Conservation (phyloP, 2,888 invertebrate genomes). For the Athalia rosae region DNA sequence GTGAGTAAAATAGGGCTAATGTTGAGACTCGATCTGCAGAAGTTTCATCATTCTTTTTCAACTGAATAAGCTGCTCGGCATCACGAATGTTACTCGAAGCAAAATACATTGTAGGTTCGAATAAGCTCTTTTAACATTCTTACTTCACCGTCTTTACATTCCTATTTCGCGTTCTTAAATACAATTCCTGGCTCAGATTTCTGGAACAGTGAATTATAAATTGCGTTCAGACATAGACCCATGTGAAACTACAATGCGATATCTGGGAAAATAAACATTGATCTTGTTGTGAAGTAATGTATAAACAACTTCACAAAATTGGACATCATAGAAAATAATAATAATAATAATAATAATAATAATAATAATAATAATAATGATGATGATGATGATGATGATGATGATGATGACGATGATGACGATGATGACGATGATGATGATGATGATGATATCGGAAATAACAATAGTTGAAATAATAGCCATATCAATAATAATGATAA, state of each 20-base stretch:
- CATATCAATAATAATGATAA: too few relatives aligned
- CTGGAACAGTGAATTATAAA: constrained; percentile 51
- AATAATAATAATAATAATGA: constrained; percentile 49
- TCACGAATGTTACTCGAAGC: background rate
- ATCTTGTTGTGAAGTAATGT: constrained; percentile 56
- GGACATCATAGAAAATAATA: constrained; percentile 3
- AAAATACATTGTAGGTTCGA: background rate
- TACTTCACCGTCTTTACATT: constrained; percentile 50
- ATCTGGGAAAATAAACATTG: constrained; percentile 60
- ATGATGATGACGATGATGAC: constrained; percentile 49
- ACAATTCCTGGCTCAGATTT: constrained; percentile 12
- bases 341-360: constrained; percentile 47
- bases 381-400: constrained; percentile 49
- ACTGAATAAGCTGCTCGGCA: background rate
- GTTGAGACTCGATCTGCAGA: constrained; percentile 12
- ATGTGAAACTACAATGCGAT: constrained; percentile 61
- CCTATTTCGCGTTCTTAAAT: constrained; percentile 16
- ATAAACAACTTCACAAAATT: constrained; percentile 55
- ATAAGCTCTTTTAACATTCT: constrained; percentile 11
- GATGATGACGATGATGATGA: background rate
- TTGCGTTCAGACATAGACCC: constrained; percentile 57
- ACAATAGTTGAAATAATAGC: too few relatives aligned
- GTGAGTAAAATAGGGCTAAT: constrained; percentile 58
- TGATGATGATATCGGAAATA: too few relatives aligned
- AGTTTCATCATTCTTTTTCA: constrained; percentile 16